A percentile compares a stretch with the other conserved stretches of the same genome.
phyloP scores from a whole-genome alignment of 2,888 invertebrate species.

The Allolobophora icterica region DNA sequence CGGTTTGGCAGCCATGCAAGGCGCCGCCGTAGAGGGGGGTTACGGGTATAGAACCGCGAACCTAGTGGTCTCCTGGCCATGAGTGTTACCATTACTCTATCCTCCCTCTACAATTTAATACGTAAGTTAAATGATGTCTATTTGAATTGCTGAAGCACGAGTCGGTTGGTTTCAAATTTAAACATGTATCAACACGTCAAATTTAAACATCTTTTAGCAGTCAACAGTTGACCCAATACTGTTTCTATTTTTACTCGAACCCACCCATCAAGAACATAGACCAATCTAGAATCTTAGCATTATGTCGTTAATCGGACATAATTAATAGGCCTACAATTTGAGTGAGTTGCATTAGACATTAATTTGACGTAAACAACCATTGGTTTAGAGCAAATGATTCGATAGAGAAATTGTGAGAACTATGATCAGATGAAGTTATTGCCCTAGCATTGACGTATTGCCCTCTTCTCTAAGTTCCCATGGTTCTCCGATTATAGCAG shows the following conservation, averaged over 20 bases:
- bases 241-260: not conserved
- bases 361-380: not conserved
- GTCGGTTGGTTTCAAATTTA: not conserved
- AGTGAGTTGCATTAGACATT: not conserved
- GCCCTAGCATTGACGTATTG: not conserved
- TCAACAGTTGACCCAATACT: not conserved
- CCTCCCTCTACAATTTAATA: too few species aligned
- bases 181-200: not conserved
- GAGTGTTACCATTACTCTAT: too few species aligned
- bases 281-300: not conserved
- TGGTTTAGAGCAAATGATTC: not conserved
- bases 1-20: too few species aligned
- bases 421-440: not conserved
- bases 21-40: too few species aligned
- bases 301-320: not conserved
- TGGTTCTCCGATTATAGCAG: not conserved
- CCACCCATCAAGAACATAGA: not conserved
- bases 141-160: not conserved
- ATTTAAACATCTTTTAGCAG: not conserved
- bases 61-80: too few species aligned
- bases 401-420: not conserved
- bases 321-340: not conserved
- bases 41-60: too few species aligned
- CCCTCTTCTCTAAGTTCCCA: not conserved
- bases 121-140: not conserved